Evolutionary conservation across 2,113 vertebrate genomes (phyloP).

Genomic region (Paraplagusia blochii): DNA sequence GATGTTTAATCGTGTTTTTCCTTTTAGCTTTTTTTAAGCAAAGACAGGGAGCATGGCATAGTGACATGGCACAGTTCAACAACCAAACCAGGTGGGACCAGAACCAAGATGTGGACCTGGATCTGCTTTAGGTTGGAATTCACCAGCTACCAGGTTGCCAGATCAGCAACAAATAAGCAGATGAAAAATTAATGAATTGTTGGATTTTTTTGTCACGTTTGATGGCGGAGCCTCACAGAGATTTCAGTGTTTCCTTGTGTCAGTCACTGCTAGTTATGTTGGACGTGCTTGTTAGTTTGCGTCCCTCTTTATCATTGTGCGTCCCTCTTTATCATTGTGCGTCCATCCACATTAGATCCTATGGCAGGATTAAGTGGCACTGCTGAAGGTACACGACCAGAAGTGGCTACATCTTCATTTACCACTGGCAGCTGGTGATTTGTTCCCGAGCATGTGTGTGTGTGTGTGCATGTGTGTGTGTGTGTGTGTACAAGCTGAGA

Average conservation of each 20-base stretch:
- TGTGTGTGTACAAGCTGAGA: slow-evolving; percentile 7
- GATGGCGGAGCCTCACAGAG: slow-evolving; percentile 10
- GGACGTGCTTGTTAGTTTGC: slow-evolving; percentile 57
- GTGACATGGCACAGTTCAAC: no score
- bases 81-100: no score
- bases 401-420: slow-evolving; percentile 72
- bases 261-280: slow-evolving; percentile 58
- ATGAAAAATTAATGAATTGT: no score
- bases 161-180: no score
- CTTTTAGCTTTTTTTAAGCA: no score
- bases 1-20: no score
- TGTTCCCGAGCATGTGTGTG: slow-evolving; percentile 36
- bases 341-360: slow-evolving; percentile 70
- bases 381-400: slow-evolving; percentile 52
- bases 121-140: no score
- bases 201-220: no score
- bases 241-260: slow-evolving; percentile 18
- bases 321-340: slow-evolving; percentile 63
- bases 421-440: slow-evolving; percentile 58
- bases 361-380: slow-evolving; percentile 64
- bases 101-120: no score
- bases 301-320: slow-evolving; percentile 53
- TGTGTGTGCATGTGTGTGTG: background rate
- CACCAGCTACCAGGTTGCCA: no score
- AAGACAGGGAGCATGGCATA: no score